A percentile compares a stretch with the other conserved stretches of the same genome.
Conservation (phyloP, 2,113 vertebrate species). For the Xerus inauris region DNA sequence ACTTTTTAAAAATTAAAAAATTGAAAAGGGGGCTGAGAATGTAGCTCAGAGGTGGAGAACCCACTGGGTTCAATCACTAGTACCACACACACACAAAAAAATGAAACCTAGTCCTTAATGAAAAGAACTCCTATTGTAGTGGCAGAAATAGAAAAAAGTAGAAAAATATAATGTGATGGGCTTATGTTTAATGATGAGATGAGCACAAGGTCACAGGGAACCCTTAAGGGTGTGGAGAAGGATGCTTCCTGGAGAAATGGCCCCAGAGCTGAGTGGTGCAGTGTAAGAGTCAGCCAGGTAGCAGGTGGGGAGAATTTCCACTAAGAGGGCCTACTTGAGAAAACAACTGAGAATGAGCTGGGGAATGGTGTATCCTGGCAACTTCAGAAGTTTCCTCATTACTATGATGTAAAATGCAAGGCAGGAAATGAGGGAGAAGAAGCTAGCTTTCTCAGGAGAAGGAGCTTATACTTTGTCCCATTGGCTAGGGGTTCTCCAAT, state of each 20-base stretch:
- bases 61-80: too few species aligned
- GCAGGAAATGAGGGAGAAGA: background rate
- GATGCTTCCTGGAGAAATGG: background rate
- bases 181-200: background rate
- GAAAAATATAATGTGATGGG: background rate
- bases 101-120: background rate
- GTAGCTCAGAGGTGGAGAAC: too few species aligned
- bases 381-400: background rate
- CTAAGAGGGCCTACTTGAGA: background rate
- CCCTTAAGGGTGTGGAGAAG: background rate
- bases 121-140: background rate
- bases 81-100: background rate
- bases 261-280: background rate
- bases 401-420: background rate
- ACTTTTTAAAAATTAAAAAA: too few species aligned
- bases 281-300: background rate
- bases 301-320: background rate
- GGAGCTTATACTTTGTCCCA: too few species aligned
- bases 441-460: background rate
- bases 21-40: too few species aligned
- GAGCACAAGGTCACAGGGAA: background rate
- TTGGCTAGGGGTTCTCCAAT: background rate
- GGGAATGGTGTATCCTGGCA: background rate
- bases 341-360: background rate
- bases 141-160: background rate